A percentile compares a stretch with the other conserved stretches of the same genome.
Conservation (phyloP, 2,113 vertebrate species). For the Petroica traversi region DNA sequence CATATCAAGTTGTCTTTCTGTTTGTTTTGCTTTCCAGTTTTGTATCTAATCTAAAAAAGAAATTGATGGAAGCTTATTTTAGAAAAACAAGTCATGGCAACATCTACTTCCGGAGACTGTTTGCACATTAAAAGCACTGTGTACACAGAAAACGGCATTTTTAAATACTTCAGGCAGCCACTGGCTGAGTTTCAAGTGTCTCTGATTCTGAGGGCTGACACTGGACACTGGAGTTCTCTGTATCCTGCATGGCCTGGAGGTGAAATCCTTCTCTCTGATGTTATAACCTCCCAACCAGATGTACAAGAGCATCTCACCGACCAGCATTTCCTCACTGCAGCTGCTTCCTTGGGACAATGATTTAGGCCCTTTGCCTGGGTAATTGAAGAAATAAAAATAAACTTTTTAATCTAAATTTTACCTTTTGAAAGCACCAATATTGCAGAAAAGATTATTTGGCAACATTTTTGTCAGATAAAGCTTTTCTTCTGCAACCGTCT, state of each 20-base stretch:
- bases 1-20: background rate
- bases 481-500: background rate
- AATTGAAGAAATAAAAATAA: background rate
- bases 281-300: background rate
- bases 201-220: background rate
- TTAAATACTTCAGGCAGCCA: background rate
- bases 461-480: background rate
- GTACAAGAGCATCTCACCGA: background rate
- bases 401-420: background rate
- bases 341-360: background rate
- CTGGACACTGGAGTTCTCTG: background rate
- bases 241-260: background rate
- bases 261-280: background rate
- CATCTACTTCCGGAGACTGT: background rate
- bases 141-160: background rate
- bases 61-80: background rate
- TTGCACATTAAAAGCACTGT: accelerated
- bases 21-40: background rate
- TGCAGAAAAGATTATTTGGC: background rate
- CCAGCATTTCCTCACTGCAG: background rate
- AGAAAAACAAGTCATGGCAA: background rate
- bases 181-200: background rate
- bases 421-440: background rate
- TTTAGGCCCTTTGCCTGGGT: background rate
- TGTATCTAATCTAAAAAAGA: background rate